Conservation (phyloP, 1,140 invertebrate genomes). For the Sipha flava region DNA sequence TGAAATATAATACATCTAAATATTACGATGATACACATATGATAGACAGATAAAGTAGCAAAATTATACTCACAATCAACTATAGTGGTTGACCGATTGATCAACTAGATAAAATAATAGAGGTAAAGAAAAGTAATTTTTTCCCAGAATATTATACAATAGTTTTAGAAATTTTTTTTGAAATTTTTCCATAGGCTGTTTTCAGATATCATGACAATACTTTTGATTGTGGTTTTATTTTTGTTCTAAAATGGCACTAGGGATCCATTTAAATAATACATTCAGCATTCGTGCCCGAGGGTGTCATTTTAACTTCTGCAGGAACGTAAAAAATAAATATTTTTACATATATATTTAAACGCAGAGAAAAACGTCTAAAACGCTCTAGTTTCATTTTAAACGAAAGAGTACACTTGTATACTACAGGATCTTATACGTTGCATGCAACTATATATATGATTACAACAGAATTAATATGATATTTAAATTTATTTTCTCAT, state of each 20-base stretch:
- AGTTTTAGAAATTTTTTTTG: background rate
- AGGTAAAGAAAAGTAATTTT: background rate
- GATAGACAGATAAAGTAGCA: too few relatives aligned
- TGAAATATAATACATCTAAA: too few relatives aligned
- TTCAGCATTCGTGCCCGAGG: background rate
- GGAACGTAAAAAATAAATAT: background rate
- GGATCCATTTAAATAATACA: background rate
- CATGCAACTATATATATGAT: background rate
- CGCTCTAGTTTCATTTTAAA: background rate
- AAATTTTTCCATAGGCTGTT: background rate
- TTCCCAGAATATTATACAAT: background rate
- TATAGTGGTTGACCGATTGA: too few relatives aligned
- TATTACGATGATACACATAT: too few relatives aligned
- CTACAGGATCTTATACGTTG: background rate
- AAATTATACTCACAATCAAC: too few relatives aligned
- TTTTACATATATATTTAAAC: background rate
- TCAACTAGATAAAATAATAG: too few relatives aligned
- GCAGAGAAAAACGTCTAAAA: background rate
- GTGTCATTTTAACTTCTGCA: conserved; percentile 4
- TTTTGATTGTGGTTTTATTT: conserved; percentile 12
- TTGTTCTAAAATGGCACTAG: background rate
- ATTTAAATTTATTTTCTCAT: background rate
- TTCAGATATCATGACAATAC: background rate
- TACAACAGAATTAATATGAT: background rate
- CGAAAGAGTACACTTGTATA: background rate